phyloP scores from a whole-genome alignment of 2,797 vertebrate genomes.

The Agapornis canus region DNA sequence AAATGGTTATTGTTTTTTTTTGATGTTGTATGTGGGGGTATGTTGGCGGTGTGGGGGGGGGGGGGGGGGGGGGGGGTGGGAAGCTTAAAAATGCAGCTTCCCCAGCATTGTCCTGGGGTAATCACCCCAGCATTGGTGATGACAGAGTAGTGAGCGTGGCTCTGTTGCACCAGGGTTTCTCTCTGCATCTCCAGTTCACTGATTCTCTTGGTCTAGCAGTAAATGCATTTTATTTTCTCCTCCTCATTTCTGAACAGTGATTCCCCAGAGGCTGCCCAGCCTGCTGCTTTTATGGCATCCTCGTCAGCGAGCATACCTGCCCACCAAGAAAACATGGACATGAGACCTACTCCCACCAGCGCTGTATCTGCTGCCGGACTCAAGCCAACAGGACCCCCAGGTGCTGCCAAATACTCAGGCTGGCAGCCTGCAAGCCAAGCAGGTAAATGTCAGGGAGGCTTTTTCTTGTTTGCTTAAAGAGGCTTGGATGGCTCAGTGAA shows the following conservation, averaged over 20 bases:
- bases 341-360: conserved; percentile 61
- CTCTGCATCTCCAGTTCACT: neutral
- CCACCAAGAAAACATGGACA: conserved; percentile 21
- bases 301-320: conserved; percentile 74
- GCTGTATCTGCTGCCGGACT: conserved; percentile 61
- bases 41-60: too few relatives aligned
- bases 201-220: neutral
- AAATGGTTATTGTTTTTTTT: too few relatives aligned
- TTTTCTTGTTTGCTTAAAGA: neutral
- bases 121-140: neutral
- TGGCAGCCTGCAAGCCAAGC: conserved; percentile 77
- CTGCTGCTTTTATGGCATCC: conserved; percentile 54
- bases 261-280: conserved; percentile 70
- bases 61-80: neutral
- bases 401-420: conserved; percentile 66
- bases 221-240: conserved; percentile 3
- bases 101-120: neutral
- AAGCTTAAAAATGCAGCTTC: neutral
- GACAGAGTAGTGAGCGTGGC: neutral
- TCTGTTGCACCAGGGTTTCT: neutral
- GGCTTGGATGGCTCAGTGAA: neutral
- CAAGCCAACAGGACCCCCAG: conserved; percentile 71
- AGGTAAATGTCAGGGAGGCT: conserved; percentile 75
- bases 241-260: conserved; percentile 71
- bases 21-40: too few relatives aligned